Base-by-base conservation (phyloP, 1,140 invertebrate species). In the Vanessa tameamea region DNA sequence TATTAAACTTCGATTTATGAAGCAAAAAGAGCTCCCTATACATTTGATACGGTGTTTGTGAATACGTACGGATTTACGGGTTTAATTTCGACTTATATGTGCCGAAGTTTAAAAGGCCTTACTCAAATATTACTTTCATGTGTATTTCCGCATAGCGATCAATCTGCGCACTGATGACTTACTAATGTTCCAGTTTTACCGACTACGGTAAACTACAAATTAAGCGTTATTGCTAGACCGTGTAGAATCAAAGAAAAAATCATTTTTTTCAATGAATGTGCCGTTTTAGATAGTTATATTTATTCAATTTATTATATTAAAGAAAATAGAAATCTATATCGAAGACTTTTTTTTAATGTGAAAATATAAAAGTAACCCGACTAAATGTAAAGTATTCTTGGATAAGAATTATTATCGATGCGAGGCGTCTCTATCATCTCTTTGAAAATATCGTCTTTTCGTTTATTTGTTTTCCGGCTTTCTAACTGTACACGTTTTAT, bases 61-160 rank as follows among this genome's bases (percentile, higher is more conserved):
- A 68, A 64, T 23, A 47, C 26, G 37, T 13, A 50, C 47, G 65
- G 57, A 43, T 73, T 67, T 50, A 57, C 64, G 64, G 64, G 43
- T 87, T 87, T 86, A 82, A 87, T 84, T 82, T 88, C 77, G 73
- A 64, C 72, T 51, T 82, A 82, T 83, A 86, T 81, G 71, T 72
- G 72, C 53, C 73, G 69, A 77, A 78, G 72, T 82, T 71, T 71
- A 26, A 69, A 81, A 83, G 79, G 74, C 76, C 67, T 63, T 76
- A 55, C 59, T 80, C 70, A 64, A 78, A 78, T 69, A 77, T 63
- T 65, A 51, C 53, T 70, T 69, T 65, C 61, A 75, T 68, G 53
- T 74, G 70, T 78, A 82, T 82, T 82, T 86, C 82, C 83, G 85
- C 79, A 82, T 82, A 67, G 71, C 77, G 66, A 66, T 73, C 20